Conservation (phyloP, 2,888 invertebrate genomes). For the Lepidonotus clava region DNA sequence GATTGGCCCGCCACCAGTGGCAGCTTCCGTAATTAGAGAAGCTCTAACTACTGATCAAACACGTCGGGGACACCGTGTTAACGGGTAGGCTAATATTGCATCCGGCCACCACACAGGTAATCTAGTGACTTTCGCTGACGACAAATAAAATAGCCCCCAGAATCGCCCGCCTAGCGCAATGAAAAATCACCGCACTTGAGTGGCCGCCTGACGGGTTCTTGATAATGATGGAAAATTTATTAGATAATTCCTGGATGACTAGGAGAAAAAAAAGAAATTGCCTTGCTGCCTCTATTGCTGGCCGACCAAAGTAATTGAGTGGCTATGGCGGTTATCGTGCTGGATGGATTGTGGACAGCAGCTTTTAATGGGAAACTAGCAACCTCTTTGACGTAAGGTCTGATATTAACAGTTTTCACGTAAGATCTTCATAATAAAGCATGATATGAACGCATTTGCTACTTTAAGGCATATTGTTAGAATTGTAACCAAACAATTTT, state of each 20-base stretch:
- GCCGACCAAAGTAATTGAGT: constrained; percentile 6
- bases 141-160: constrained; percentile 33
- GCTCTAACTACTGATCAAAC: constrained; percentile 36
- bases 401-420: too few relatives aligned
- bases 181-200: neutral
- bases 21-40: constrained; percentile 44
- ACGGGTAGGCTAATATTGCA: constrained; percentile 39
- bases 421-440: too few relatives aligned
- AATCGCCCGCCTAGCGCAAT: too few relatives aligned
- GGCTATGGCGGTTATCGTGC: constrained; percentile 5
- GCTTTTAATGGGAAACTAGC: neutral
- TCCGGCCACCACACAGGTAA: neutral
- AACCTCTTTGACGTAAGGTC: neutral
- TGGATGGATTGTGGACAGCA: neutral
- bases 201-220: constrained; percentile 22
- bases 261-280: constrained; percentile 36
- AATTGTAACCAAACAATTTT: too few relatives aligned
- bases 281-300: neutral
- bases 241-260: neutral
- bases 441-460: too few relatives aligned
- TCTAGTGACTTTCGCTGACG: constrained; percentile 30
- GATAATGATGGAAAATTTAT: constrained; percentile 48
- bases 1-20: constrained; percentile 46
- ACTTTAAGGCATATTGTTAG: too few relatives aligned
- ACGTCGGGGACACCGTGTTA: constrained; percentile 10